Evolutionary conservation across 2,797 vertebrate species (phyloP), one percentile per base, ranked within the genome.

Genomic region (Uromys caudimaculatus): DNA sequence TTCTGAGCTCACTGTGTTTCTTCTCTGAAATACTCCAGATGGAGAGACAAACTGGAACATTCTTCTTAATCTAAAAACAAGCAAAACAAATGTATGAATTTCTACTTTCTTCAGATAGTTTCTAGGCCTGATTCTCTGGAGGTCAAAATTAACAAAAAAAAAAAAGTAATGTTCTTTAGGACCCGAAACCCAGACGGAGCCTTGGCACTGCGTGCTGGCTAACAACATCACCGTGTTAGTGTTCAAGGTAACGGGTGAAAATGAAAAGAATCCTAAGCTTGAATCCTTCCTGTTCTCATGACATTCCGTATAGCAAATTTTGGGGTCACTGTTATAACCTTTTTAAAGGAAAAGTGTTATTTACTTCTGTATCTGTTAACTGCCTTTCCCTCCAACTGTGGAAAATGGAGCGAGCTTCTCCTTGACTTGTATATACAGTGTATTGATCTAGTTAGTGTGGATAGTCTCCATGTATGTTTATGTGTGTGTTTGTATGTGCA

Each of bases 71-170:
- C 35, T 35, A 96, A 38, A 47, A 89, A 77, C 75, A 82, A 90
- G 17, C 16, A 85, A 88, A 92, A 52, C 4, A 41, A 56, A 9
- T 21, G 60, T 79, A 3, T 73, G 67, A 71, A 44, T 67, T 93
- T 81, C 76, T 6, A 12, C 75, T 78, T 2, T 58, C 60, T 93
- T 73, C 88, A 41, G 21, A 78, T 14, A 81, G 86, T 69, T 91
- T 54, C 16, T 52, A 93, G 32, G 23, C 8, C 11, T 76, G 27
- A 23, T 58, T 56, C 47, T 82, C 32, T 75, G 17, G 38, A 81
- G 78, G 50, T 90, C 89, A 75, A 54, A 90, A 38, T 90, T 69
- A 92, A 64, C 11, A 75, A 90, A 6, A n/a, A n/a, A 58, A 64
- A 64, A 3, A 7, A 10, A 52, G 19, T 56, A 58, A 44, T 52